phyloP scores from a whole-genome alignment of 2,888 invertebrate species.

The Congeria kusceri region DNA sequence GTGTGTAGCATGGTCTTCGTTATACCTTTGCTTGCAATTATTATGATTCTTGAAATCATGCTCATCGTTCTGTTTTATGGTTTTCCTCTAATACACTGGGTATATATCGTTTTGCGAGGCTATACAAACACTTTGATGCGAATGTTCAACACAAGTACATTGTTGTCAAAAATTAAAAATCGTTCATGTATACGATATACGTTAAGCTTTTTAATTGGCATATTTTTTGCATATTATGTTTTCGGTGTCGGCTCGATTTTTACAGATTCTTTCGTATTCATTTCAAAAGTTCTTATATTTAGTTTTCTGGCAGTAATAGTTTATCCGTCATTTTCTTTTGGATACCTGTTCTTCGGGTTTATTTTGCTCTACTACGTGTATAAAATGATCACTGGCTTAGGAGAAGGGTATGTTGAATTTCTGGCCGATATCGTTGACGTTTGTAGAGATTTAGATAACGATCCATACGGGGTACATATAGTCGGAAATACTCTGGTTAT shows the following conservation, averaged over 20 bases:
- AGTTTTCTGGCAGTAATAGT: conserved; percentile 27
- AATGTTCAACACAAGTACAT: too few relatives aligned
- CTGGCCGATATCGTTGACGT: conserved; percentile 29
- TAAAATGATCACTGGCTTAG: conserved; percentile 20
- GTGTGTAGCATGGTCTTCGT: too few relatives aligned
- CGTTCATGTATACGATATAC: too few relatives aligned
- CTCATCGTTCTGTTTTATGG: too few relatives aligned
- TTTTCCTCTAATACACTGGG: too few relatives aligned
- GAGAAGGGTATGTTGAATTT: conserved; percentile 18
- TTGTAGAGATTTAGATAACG: conserved; percentile 2
- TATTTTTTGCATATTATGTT: not conserved
- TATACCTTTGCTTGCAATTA: too few relatives aligned
- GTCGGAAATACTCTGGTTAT: conserved; percentile 5
- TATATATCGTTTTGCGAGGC: too few relatives aligned
- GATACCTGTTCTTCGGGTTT: conserved; percentile 29
- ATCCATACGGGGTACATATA: not conserved
- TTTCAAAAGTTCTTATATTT: conserved; percentile 9
- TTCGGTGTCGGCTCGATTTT: conserved; percentile 28
- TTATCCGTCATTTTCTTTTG: conserved; percentile 30
- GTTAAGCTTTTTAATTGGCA: too few relatives aligned
- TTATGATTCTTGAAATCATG: too few relatives aligned
- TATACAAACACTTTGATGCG: too few relatives aligned
- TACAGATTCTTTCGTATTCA: conserved; percentile 28
- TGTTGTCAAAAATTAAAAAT: too few relatives aligned
- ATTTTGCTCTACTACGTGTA: conserved; percentile 17